These are phyloP conservation scores for Tinea pellionella DNA, from an alignment of 2,888 invertebrate genomes.

Conservation along the genomic window DNA sequence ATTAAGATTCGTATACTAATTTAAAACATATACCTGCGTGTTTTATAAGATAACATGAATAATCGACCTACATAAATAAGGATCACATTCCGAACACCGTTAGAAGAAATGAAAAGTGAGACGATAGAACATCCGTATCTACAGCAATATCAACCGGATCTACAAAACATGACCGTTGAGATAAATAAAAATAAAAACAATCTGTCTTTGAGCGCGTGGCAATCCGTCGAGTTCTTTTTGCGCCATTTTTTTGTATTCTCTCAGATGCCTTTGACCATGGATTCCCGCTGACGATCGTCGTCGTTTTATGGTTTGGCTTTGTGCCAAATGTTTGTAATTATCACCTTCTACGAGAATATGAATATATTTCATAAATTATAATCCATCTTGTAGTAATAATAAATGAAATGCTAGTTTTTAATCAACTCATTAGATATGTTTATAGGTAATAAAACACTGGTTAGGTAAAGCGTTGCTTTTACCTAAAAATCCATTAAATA, in stretches of 20 bases:
- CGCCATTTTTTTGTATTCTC: slow-evolving; percentile 7
- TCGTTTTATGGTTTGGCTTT: slow-evolving; percentile 5
- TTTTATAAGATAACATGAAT: not conserved
- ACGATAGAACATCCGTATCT: not conserved
- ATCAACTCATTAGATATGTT: not conserved
- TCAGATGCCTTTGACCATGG: slow-evolving; percentile 10
- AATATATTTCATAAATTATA: not conserved
- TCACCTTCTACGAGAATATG: not conserved
- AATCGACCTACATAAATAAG: not conserved
- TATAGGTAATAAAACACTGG: not conserved
- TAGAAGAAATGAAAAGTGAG: slow-evolving; percentile 5
- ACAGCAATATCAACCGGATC: slow-evolving; percentile 5
- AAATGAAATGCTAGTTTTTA: not conserved
- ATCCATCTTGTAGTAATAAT: not conserved
- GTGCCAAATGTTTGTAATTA: not conserved
- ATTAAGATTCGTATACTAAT: no score
- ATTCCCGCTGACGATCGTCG: not conserved
- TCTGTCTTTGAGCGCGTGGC: slow-evolving; percentile 3
- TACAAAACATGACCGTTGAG: slow-evolving; percentile 6
- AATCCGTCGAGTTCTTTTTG: slow-evolving; percentile 9
- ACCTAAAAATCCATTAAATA: not conserved
- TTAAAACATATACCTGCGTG: no score
- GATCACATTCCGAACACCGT: not conserved
- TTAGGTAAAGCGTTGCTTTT: not conserved
- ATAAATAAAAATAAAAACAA: slow-evolving; percentile 8